Evolutionary conservation across 2,888 invertebrate genomes (phyloP).

Genomic region (Torymus aiolomorphi): DNA sequence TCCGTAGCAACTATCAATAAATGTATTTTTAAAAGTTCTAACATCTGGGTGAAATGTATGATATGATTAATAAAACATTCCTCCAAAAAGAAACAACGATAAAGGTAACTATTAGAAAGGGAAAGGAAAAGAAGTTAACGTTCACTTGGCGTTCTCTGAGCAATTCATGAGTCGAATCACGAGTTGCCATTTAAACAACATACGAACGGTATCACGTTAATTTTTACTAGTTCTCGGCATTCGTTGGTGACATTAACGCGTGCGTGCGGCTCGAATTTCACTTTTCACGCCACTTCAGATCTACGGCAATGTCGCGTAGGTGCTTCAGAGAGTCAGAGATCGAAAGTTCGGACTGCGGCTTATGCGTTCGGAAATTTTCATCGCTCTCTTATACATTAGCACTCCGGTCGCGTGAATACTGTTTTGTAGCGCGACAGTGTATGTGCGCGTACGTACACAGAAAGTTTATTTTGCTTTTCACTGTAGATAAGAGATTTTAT

Average conservation of each 20-base stretch:
- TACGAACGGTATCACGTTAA: neutral
- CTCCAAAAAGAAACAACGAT: too few relatives aligned
- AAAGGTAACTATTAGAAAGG: too few relatives aligned
- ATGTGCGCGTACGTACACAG: too few relatives aligned
- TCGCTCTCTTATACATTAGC: neutral
- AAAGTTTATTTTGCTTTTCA: conserved; percentile 34
- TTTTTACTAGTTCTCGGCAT: conserved; percentile 18
- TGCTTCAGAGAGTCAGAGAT: conserved; percentile 4
- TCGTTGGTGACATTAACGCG: neutral
- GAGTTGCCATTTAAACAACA: too few relatives aligned
- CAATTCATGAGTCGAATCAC: too few relatives aligned
- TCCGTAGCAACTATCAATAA: too few relatives aligned
- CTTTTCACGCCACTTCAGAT: conserved; percentile 24
- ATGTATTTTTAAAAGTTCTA: too few relatives aligned
- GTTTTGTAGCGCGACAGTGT: neutral
- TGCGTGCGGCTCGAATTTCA: conserved; percentile 31
- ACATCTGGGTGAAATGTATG: too few relatives aligned
- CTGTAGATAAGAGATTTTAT: neutral
- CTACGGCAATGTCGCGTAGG: neutral
- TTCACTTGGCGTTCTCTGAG: too few relatives aligned
- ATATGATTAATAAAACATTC: too few relatives aligned
- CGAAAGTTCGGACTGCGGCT: conserved; percentile 19
- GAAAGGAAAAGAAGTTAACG: too few relatives aligned
- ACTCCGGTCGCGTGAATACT: too few relatives aligned
- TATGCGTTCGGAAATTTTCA: conserved; percentile 23